Evolutionary conservation across 2,888 invertebrate genomes (phyloP), one percentile per base, ranked within the genome.

Genomic region (Rhingia campestris): DNA sequence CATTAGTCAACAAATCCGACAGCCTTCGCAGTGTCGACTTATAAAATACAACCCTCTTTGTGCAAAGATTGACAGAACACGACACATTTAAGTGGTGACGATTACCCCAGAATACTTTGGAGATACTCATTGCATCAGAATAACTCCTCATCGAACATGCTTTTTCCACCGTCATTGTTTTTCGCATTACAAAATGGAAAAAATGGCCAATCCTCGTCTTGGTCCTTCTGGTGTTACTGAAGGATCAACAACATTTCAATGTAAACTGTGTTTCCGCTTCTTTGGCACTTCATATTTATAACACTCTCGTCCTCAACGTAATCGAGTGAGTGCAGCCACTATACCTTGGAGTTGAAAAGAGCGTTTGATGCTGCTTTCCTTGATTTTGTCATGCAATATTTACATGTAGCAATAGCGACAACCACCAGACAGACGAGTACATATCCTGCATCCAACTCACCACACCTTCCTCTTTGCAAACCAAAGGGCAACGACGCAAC

Each of bases 251-350:
- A 73, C 64, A 66, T 53, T 73, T 72, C 63, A 75, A 64, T 45
- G 67, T 47, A 14, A 30, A 58, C 39, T 32, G 10, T 72, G 41
- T 37, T 51, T 30, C 43, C 41, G 76, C 45, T 72, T 22, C 14
- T 41, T 61, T 61, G 51, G 32, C 58, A 76, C 76, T 75, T 45
- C 56, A 81, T 10, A 35, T 9, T 14, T 30, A 72, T 72, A 45
- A 77, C 66, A 41, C 76, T 54, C 70, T 54, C 49, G 64, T 66
- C 41, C 54, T 39, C 64, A 56, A 56, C 43, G 61, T 64, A 63
- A 81, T 59, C 64, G 51, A 51, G 35, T 61, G 66, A 81, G 81
- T 66, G 81, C 70, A 70, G 81, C 49, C 64, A 75, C 58, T 70
- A 45, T n/a, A 51, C 54, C 64, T 75, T 70, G 45, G 70, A 70